Conservation (phyloP, 2,888 invertebrate genomes). For the Odontomyia ornata region DNA sequence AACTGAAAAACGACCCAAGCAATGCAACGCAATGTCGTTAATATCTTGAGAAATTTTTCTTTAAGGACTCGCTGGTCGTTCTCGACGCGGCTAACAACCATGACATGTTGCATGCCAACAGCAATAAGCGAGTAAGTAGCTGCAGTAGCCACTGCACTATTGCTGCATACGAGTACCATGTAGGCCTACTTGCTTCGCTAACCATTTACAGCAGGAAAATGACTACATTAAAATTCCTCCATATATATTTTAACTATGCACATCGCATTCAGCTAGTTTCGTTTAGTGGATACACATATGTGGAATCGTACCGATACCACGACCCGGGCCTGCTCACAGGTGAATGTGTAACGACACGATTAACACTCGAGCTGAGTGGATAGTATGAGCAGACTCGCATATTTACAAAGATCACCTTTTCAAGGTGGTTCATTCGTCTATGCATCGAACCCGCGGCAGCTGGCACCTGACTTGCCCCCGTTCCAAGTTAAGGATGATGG, state of each 20-base stretch:
- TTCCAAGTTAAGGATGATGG: too few species aligned
- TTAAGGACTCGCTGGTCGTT: not conserved
- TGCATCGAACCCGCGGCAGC: not conserved
- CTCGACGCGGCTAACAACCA: not conserved
- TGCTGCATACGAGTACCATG: not conserved
- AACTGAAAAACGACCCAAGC: not conserved
- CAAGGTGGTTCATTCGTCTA: conserved; percentile 21
- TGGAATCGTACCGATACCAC: not conserved
- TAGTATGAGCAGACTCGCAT: too few species aligned
- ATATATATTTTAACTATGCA: not conserved
- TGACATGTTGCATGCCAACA: conserved; percentile 4
- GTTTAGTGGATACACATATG: not conserved
- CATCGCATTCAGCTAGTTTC: not conserved
- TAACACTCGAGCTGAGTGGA: conserved; percentile 3
- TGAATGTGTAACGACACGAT: not conserved
- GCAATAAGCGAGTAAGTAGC: not conserved
- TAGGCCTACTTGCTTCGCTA: not conserved
- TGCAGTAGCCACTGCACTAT: too few species aligned
- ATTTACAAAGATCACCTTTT: conserved; percentile 28
- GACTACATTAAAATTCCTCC: conserved; percentile 8
- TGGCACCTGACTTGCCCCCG: too few species aligned
- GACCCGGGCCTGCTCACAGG: not conserved
- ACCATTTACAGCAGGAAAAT: not conserved
- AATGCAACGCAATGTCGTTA: not conserved
- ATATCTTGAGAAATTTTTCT: not conserved